A percentile compares a stretch with the other conserved stretches of the same genome.
These are phyloP conservation scores for Theonella swinhoei DNA, from an alignment of 37 sponge, comb jelly and placozoan genomes.

Conservation along the genomic window DNA sequence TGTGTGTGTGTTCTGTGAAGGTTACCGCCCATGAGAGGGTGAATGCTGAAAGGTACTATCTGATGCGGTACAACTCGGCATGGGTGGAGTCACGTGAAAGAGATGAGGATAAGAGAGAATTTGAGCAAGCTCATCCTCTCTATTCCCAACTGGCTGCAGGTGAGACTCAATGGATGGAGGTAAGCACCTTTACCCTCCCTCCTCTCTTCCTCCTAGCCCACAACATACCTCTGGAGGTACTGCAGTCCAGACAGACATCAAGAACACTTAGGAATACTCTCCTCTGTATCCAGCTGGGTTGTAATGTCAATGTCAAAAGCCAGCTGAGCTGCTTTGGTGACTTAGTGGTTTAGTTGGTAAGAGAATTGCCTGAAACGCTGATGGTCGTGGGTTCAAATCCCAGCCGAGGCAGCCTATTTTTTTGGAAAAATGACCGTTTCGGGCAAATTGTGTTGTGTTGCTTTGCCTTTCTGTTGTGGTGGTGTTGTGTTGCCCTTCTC, in stretches of 20 bases:
- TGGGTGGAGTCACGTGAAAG: slow-evolving; percentile 20
- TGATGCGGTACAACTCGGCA: slow-evolving; percentile 46
- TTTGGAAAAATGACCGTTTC: too few relatives aligned
- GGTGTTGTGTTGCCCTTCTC: neutral
- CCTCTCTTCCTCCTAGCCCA: slow-evolving; percentile 51
- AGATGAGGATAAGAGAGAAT: neutral
- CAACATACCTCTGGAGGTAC: slow-evolving; percentile 21
- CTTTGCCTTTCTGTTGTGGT: neutral
- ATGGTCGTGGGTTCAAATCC: too few relatives aligned
- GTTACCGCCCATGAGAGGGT: slow-evolving; percentile 58
- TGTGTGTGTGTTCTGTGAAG: slow-evolving; percentile 1
- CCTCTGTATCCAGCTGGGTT: slow-evolving; percentile 22
- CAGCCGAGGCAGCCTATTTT: too few relatives aligned
- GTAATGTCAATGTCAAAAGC: neutral
- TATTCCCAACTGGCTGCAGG: neutral
- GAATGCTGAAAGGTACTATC: slow-evolving; percentile 79
- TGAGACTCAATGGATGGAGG: neutral
- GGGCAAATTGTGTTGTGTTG: neutral
- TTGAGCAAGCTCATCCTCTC: neutral
- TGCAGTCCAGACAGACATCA: slow-evolving; percentile 3
- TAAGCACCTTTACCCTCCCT: neutral
- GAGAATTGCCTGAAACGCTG: too few relatives aligned
- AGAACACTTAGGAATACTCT: slow-evolving; percentile 44
- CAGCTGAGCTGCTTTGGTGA: too few relatives aligned
- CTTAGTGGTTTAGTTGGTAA: too few relatives aligned